Conservation (phyloP, 2,888 invertebrate species). For the Anorthoa munda region DNA sequence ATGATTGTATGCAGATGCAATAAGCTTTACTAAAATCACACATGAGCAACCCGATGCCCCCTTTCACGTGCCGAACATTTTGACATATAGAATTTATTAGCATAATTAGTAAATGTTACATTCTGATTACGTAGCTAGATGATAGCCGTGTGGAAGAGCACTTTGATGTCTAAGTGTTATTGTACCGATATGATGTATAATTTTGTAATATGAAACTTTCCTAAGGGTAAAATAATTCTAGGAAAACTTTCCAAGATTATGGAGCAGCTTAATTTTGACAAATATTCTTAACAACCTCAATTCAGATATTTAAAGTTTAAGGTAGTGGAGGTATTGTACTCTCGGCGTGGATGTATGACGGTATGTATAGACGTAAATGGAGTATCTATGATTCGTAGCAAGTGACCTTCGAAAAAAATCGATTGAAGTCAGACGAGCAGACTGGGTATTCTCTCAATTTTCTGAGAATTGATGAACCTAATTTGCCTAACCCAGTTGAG, state of each 20-base stretch:
- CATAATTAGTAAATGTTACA: conserved; percentile 26
- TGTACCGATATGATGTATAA: not conserved
- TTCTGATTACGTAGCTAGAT: conserved; percentile 21
- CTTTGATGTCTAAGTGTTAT: conserved; percentile 4
- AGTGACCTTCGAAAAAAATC: no score
- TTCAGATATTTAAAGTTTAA: no score
- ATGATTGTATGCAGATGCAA: conserved; percentile 22
- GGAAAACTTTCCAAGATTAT: no score
- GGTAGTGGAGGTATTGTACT: no score
- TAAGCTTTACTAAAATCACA: conserved; percentile 38
- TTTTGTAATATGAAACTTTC: not conserved
- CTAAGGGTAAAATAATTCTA: not conserved
- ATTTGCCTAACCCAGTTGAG: not conserved
- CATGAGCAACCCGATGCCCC: not conserved
- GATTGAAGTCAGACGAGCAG: not conserved
- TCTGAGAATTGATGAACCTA: not conserved
- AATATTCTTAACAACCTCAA: no score
- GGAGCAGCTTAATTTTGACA: no score
- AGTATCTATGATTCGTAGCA: no score
- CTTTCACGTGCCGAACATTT: conserved; percentile 12
- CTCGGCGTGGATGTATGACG: no score
- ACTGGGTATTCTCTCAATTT: not conserved
- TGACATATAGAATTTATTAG: conserved; percentile 22
- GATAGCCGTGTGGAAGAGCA: not conserved
- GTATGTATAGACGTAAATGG: no score